Percentiles rank a stretch among this genome's conserved stretches.
Evolutionary conservation across 2,797 vertebrate genomes (phyloP).

Genomic region (Trichosurus vulpecula): DNA sequence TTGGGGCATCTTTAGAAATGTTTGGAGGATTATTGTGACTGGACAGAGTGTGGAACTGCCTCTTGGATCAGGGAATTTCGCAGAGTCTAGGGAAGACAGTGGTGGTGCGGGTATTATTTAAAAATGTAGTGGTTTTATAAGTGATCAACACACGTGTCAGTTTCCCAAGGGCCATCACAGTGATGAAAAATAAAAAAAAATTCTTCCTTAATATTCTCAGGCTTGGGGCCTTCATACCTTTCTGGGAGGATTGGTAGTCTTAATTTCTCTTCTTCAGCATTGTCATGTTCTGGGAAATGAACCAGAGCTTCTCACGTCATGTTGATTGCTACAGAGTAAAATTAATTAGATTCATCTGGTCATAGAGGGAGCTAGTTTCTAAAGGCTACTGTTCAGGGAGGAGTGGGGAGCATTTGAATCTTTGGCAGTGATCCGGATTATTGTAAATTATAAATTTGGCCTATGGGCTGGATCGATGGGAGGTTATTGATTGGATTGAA

Average conservation of each 20-base stretch:
- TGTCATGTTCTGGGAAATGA: not conserved
- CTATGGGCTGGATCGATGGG: not conserved
- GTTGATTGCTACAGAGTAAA: not conserved
- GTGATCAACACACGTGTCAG: not conserved
- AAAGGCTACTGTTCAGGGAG: not conserved
- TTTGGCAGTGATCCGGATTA: not conserved
- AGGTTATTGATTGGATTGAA: slow-evolving; percentile 1
- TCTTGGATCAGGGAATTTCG: slow-evolving; percentile 50
- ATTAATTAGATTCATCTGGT: not conserved
- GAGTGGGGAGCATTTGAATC: not conserved
- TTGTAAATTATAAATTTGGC: slow-evolving; percentile 10
- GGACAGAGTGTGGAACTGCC: not conserved
- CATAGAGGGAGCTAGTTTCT: not conserved
- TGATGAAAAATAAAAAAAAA: not conserved
- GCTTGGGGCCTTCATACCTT: not conserved
- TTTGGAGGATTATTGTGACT: not conserved
- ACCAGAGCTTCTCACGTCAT: not conserved
- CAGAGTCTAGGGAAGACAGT: slow-evolving; percentile 16
- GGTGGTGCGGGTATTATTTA: not conserved
- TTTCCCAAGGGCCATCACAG: not conserved
- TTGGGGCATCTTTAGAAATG: not conserved
- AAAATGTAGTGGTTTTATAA: not conserved
- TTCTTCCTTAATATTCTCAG: not conserved
- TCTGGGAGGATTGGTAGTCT: not conserved
- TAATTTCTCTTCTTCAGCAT: not conserved